Base-by-base conservation (phyloP, 2,888 invertebrate genomes). In the Lasioglossum calceatum region DNA sequence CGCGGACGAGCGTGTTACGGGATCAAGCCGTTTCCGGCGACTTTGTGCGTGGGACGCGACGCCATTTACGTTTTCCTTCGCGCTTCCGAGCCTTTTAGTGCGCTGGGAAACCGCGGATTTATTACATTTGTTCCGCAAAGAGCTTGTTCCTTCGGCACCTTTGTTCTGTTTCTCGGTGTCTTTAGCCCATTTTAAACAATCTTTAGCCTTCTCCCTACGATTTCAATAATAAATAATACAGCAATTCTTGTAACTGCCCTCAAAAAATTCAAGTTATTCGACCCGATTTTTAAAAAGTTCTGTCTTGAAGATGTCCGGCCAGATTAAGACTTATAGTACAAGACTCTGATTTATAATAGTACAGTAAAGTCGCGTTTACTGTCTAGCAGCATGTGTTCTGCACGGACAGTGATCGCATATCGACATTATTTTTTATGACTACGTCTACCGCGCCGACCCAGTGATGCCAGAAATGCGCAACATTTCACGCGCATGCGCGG, bases 1-100 rank as follows among this genome's bases (percentile, higher is more conserved):
- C 27, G 64, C n/a, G 64, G 64, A 32, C 64, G 64, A 64, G 64
- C 32, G 64, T 64, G 64, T 64, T 64, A 64, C 32, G 64, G 77
- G 77, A 81, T 74, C 39, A 61, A 44, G 67, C 14, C 47, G 73
- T 81, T 81, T 80, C 80, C 73, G 54, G 77, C 16, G 77, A 64
- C 58, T 23, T 67, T 72, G 50, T 50, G 58, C 39, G 70, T n/a
- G 64, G n/a, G 36, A 61, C 32, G 72, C 44, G 36, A 23, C 10
- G 32, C 10, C 50, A 36, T 39, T 39, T 70, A 70, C 2, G 27
- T 50, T 74, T 50, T 74, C 50, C 44, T 74, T 12, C 50, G 50
- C 23, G 39, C 42, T 67, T 67, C 36, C 67, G 19, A 32, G 27
- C 14, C 47, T 72, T 72, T 47, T 16, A 19, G 73, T 4, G 47